A percentile compares a stretch with the other conserved stretches of the same genome.
Conservation (phyloP, 2,797 vertebrate genomes). For the Sciaenops ocellatus region DNA sequence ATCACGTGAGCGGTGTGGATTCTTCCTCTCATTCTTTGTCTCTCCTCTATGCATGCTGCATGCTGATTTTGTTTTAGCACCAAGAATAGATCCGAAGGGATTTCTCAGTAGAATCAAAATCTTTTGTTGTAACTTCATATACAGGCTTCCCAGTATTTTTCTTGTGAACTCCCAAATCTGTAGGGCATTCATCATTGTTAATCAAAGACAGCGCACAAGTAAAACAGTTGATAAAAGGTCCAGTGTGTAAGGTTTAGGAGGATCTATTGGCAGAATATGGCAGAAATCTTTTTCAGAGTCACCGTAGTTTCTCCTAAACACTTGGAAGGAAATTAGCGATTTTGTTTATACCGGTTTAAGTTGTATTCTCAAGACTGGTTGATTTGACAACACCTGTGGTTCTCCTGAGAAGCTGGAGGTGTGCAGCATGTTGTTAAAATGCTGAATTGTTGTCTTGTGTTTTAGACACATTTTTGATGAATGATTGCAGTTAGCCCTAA, state of each 20-base stretch:
- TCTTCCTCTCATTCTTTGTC: constrained; percentile 9
- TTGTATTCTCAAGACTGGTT: not conserved
- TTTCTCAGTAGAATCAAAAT: constrained; percentile 26
- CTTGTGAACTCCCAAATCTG: constrained; percentile 10
- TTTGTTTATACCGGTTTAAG: not conserved
- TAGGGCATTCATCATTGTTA: not conserved
- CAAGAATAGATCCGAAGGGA: constrained; percentile 31
- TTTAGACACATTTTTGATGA: not conserved
- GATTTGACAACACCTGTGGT: not conserved
- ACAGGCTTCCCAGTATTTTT: not conserved
- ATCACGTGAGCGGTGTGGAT: not conserved
- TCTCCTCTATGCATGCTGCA: constrained; percentile 12
- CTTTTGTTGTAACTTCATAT: constrained; percentile 24
- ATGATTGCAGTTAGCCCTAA: not conserved
- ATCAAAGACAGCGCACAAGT: constrained; percentile 6
- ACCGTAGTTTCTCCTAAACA: no score
- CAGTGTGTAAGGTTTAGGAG: no score
- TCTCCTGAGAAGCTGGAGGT: not conserved
- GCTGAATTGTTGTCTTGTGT: not conserved
- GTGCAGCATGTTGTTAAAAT: not conserved
- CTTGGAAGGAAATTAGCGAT: not conserved
- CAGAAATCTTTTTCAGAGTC: no score
- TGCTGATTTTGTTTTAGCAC: constrained; percentile 22
- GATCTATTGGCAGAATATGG: no score
- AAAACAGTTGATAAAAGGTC: not conserved